phyloP scores from a whole-genome alignment of 23 tunicate species.

The Trididemnum nubilum region DNA sequence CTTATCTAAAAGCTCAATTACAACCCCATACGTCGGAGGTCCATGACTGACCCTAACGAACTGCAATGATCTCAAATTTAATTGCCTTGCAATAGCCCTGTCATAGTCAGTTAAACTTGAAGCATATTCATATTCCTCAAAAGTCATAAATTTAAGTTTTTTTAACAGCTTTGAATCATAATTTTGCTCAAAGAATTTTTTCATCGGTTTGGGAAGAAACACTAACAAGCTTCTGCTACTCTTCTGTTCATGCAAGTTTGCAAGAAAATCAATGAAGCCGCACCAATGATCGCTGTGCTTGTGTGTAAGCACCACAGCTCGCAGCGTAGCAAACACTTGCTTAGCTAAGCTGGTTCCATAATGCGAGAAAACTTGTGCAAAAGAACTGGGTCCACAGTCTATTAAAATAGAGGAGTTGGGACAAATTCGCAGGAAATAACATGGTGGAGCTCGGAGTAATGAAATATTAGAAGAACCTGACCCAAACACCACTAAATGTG shows the following conservation, averaged over 20 bases:
- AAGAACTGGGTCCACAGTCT: slow-evolving; percentile 49
- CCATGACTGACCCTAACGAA: slow-evolving; percentile 58
- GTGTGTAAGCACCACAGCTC: slow-evolving; percentile 56
- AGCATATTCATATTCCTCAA: not conserved
- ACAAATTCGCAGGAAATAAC: slow-evolving; percentile 40
- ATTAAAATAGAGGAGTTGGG: slow-evolving; percentile 43
- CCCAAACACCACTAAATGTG: slow-evolving; percentile 61
- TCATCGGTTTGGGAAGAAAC: not conserved
- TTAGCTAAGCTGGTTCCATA: slow-evolving; percentile 37
- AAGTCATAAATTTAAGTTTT: not conserved
- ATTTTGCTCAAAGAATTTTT: not conserved
- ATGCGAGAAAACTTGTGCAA: slow-evolving; percentile 25
- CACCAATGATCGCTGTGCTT: slow-evolving; percentile 60
- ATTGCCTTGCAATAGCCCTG: not conserved
- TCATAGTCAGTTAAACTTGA: not conserved
- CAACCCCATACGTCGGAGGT: slow-evolving; percentile 51
- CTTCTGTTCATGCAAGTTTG: not conserved
- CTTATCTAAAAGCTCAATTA: slow-evolving; percentile 1
- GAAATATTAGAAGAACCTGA: slow-evolving; percentile 6
- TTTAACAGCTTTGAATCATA: not conserved
- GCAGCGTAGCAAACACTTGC: slow-evolving; percentile 41
- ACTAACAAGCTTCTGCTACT: not conserved
- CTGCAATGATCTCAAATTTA: slow-evolving; percentile 10
- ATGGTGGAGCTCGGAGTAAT: slow-evolving; percentile 19
- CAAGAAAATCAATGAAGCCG: slow-evolving; percentile 43